Conservation (phyloP, 1,140 invertebrate genomes). For the Homarus americanus region DNA sequence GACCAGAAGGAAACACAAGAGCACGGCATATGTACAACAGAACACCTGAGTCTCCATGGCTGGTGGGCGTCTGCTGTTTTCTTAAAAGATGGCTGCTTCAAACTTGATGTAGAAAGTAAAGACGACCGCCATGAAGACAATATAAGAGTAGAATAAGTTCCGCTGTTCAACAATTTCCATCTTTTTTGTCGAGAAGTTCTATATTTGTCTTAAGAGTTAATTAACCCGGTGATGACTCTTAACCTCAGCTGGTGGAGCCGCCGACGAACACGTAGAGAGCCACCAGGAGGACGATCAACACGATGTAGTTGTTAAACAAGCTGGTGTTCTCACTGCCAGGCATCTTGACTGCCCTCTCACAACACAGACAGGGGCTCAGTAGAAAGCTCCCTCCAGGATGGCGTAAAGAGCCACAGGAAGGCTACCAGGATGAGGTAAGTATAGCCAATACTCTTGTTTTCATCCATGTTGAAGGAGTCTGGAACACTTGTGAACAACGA, state of each 20-base stretch:
- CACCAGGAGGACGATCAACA: constrained; percentile 28
- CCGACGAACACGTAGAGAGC: constrained; percentile 2
- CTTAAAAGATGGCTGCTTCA: background rate
- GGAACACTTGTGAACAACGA: background rate
- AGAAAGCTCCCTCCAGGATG: constrained; percentile 36
- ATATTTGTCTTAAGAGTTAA: too few relatives aligned
- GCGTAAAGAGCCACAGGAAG: constrained; percentile 47
- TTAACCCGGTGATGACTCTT: too few relatives aligned
- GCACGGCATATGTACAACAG: constrained; percentile 20
- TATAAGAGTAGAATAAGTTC: too few relatives aligned
- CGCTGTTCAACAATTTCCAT: too few relatives aligned
- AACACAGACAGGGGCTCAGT: constrained; percentile 13
- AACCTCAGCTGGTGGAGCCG: background rate
- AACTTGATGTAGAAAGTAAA: background rate
- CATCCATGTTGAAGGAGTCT: constrained; percentile 18
- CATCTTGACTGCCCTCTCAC: background rate
- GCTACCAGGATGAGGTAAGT: constrained; percentile 44
- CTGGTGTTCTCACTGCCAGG: too few relatives aligned
- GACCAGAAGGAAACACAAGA: constrained; percentile 39
- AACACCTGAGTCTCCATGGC: constrained; percentile 18
- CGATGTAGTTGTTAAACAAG: constrained; percentile 24
- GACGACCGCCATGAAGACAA: too few relatives aligned
- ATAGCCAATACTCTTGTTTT: constrained; percentile 28
- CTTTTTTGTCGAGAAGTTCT: too few relatives aligned
- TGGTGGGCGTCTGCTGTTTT: background rate